Base-by-base conservation (phyloP, 2,797 vertebrate species). In the Periophthalmus magnuspinnatus region DNA sequence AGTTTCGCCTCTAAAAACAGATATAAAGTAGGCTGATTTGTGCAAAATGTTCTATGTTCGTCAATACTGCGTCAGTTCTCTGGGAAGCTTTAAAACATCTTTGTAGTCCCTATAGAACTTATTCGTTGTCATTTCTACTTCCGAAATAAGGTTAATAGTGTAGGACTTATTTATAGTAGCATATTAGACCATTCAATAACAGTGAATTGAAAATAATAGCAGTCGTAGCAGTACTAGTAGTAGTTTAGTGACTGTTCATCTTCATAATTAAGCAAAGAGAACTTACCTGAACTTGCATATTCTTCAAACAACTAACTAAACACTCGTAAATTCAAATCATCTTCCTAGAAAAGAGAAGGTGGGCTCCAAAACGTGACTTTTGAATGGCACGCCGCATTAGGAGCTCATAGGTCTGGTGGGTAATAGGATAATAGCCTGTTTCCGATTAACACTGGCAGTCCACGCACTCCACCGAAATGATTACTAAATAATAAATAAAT, bases 401-500 rank as follows among this genome's bases (percentile, higher is more conserved):
- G 48, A 75, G 58, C 45, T 58, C 50, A 56, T 55, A 13, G 47
- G 80, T 84, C 82, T 74, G 79, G 76, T 75, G 78, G 69, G 73
- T 63, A 65, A 65, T 33, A 52, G 63, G 63, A 77, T 83, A 47
- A 63, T 28, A 63, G 21, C n/a, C 34, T 38, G 59, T 28, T 47
- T 63, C n/a, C 16, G 84, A 71, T 77, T 70, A 69, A 71, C 75
- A 76, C 77, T 79, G 67, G 77, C 80, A 74, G 72, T 61, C 69
- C 56, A 60, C 73, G 69, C 69, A 50, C 57, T 78, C 47, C 59
- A 59, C 68, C 65, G 68, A 79, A 55, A 36, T 22, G 52, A 67
- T 41, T 8, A 41, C 21, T 24, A 67, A 41, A 67, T 54, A 55
- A 38, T 54, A 66, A 54, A 66, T 54, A 55, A 38, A 66, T 54